A percentile compares a stretch with the other conserved stretches of the same genome.
Conservation (phyloP, 2,797 vertebrate species). For the Pachyuromys duprasi region DNA sequence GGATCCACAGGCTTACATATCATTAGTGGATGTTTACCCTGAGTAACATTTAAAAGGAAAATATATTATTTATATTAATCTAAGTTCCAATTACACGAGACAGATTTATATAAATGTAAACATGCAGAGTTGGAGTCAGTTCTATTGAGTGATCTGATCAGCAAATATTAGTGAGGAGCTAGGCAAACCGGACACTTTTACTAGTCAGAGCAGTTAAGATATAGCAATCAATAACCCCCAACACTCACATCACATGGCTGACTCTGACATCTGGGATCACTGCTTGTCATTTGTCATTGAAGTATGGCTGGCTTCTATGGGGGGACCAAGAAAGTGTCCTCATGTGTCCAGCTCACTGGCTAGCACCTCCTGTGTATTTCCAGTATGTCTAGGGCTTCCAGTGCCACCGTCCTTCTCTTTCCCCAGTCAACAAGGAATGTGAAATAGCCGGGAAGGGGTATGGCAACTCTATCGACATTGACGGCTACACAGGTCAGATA, state of each 20-base stretch:
- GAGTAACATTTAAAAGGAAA: background rate
- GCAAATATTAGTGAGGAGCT: background rate
- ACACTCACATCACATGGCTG: background rate
- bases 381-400: background rate
- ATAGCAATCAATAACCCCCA: background rate
- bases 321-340: background rate
- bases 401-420: background rate
- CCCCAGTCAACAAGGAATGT: background rate
- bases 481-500: background rate
- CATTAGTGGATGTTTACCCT: slow-evolving; percentile 4
- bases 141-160: background rate
- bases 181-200: background rate
- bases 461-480: background rate
- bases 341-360: background rate
- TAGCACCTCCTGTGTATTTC: background rate
- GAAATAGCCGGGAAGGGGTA: background rate
- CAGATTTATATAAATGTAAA: background rate
- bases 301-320: background rate
- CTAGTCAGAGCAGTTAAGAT: background rate
- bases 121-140: background rate
- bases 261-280: too few relatives aligned
- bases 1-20: background rate
- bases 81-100: background rate
- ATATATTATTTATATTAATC: background rate
- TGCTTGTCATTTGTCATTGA: accelerated